A percentile compares a stretch with the other conserved stretches of the same genome.
Evolutionary conservation across 2,888 invertebrate genomes (phyloP).

Genomic region (Himalopsyche tibetana): DNA sequence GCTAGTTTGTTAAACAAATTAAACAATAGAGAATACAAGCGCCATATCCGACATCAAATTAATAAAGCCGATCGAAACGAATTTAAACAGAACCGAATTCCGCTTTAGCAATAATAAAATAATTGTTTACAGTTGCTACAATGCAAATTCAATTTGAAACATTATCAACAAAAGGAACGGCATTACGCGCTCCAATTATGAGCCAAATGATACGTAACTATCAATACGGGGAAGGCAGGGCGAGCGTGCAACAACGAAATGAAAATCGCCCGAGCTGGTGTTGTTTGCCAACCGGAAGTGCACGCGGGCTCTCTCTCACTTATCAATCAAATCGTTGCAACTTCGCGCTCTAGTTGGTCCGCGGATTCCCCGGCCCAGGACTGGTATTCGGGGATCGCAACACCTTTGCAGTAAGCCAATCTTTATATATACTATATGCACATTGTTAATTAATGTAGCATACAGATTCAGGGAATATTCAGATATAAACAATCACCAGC

Average conservation of each 20-base stretch:
- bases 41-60: no score
- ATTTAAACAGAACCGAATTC: conserved; percentile 4
- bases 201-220: conserved; percentile 23
- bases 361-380: conserved; percentile 52
- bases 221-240: background rate
- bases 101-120: conserved; percentile 8
- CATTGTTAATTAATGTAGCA: no score
- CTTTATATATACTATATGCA: no score
- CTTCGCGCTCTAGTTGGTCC: conserved; percentile 59
- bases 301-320: conserved; percentile 29
- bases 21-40: no score
- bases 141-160: conserved; percentile 22
- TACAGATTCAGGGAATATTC: no score
- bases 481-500: no score
- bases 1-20: no score
- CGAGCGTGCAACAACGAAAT: background rate
- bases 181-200: conserved; percentile 20
- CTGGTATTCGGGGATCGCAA: conserved; percentile 6
- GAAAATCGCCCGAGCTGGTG: conserved; percentile 1
- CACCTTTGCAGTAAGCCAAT: background rate
- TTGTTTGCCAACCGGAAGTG: conserved; percentile 51
- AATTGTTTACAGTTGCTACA: background rate
- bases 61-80: background rate
- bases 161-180: conserved; percentile 21
- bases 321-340: conserved; percentile 54